These are phyloP conservation scores for Leucozona laternaria DNA, from an alignment of 2,888 invertebrate genomes.

Conservation along the genomic window DNA sequence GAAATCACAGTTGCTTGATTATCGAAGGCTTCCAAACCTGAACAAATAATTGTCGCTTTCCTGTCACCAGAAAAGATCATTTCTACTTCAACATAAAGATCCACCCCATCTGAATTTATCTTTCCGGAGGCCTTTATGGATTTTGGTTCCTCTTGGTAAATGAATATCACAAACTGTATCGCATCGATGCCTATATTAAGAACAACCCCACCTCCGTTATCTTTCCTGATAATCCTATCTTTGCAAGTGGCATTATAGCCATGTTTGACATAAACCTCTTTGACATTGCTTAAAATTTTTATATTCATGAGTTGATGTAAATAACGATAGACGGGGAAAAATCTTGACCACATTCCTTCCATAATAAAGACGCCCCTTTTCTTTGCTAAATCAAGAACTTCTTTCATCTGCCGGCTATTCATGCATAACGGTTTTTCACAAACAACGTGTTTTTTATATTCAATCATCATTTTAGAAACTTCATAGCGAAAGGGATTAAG, in stretches of 20 bases:
- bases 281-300: slow-evolving; percentile 86
- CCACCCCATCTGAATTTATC: slow-evolving; percentile 88
- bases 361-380: slow-evolving; percentile 89
- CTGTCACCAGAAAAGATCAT: slow-evolving; percentile 77
- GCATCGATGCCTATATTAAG: slow-evolving; percentile 90
- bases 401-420: slow-evolving; percentile 88
- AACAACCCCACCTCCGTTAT: slow-evolving; percentile 90
- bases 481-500: slow-evolving; percentile 89
- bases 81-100: slow-evolving; percentile 83
- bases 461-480: slow-evolving; percentile 88
- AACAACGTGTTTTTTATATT: slow-evolving; percentile 91
- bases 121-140: slow-evolving; percentile 88
- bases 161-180: slow-evolving; percentile 88
- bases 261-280: slow-evolving; percentile 87
- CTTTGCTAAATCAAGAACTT: slow-evolving; percentile 87
- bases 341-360: slow-evolving; percentile 94
- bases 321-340: slow-evolving; percentile 89
- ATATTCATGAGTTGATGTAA: slow-evolving; percentile 85
- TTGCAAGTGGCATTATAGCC: slow-evolving; percentile 86
- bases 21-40: slow-evolving; percentile 76
- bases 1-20: slow-evolving; percentile 78
- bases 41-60: slow-evolving; percentile 77
- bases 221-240: slow-evolving; percentile 86
- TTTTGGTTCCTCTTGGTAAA: slow-evolving; percentile 88
- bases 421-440: slow-evolving; percentile 94